Evolutionary conservation across 2,888 invertebrate genomes (phyloP).

Genomic region (Caenorhabditis zanzibari): DNA sequence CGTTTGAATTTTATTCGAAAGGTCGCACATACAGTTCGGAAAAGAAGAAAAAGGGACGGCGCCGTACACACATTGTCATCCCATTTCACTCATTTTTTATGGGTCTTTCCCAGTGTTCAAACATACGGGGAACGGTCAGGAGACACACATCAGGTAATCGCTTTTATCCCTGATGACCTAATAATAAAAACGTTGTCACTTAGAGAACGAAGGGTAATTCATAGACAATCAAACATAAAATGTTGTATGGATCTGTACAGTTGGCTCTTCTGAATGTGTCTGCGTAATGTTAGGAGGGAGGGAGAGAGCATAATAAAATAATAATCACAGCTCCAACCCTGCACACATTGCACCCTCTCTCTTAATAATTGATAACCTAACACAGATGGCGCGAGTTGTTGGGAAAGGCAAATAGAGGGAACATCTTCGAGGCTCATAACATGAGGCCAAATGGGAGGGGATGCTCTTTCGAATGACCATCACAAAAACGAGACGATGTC

Average conservation of each 20-base stretch:
- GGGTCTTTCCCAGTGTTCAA: conserved; percentile 11
- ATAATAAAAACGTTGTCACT: conserved; percentile 44
- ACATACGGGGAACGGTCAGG: conserved; percentile 15
- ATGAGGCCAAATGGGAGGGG: conserved; percentile 46
- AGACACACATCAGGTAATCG: conserved; percentile 40
- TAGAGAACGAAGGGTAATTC: not conserved
- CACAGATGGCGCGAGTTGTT: conserved; percentile 53
- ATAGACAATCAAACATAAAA: conserved; percentile 21
- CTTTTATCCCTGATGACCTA: conserved; percentile 34
- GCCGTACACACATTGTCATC: not conserved
- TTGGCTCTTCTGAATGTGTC: conserved; percentile 12
- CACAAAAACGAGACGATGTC: conserved; percentile 12
- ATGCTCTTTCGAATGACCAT: conserved; percentile 28
- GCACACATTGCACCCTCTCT: conserved; percentile 23
- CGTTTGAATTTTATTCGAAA: conserved; percentile 36
- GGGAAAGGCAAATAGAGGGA: conserved; percentile 57
- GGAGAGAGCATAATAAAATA: conserved; percentile 53
- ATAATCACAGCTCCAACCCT: conserved; percentile 47
- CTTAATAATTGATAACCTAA: conserved; percentile 65
- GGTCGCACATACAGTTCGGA: conserved; percentile 30
- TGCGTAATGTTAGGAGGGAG: conserved; percentile 3
- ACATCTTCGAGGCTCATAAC: conserved; percentile 41
- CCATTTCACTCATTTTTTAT: conserved; percentile 38
- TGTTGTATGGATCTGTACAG: conserved; percentile 12
- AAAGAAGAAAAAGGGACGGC: not conserved